Evolutionary conservation across 2,113 vertebrate species (phyloP).

Genomic region (Pelvicachromis taeniatus): DNA sequence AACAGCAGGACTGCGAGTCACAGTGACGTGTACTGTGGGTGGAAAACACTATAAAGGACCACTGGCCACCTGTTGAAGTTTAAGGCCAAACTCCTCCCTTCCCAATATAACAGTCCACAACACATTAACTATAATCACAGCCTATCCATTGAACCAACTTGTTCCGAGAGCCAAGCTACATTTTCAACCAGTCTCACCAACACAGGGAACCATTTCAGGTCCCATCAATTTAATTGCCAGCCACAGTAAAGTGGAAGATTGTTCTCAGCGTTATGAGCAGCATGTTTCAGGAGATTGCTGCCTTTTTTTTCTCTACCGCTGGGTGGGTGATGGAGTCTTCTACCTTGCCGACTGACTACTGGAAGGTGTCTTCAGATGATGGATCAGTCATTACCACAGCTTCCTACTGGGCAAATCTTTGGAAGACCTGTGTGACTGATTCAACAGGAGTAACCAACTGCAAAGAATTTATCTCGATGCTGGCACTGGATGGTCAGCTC

Average conservation of each 20-base stretch:
- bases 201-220: not conserved
- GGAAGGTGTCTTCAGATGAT: conserved; percentile 90
- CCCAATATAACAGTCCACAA: conserved; percentile 54
- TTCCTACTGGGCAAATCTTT: conserved; percentile 90
- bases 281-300: conserved; percentile 83
- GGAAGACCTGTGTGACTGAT: conserved; percentile 94
- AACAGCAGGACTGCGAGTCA: not conserved
- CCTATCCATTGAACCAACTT: conserved; percentile 23
- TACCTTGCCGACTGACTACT: conserved; percentile 90
- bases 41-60: not conserved
- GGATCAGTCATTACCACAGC: conserved; percentile 95
- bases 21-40: conserved; percentile 7
- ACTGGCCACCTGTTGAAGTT: conserved; percentile 39
- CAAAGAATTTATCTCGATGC: conserved; percentile 92
- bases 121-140: conserved; percentile 67
- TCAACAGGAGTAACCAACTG: conserved; percentile 93
- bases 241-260: not conserved
- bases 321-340: conserved; percentile 90
- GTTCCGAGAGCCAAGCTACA: not conserved
- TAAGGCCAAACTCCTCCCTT: conserved; percentile 60
- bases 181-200: not conserved
- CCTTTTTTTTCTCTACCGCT: conserved; percentile 78
- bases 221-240: not conserved
- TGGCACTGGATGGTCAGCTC: conserved; percentile 90
- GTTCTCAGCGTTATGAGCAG: conserved; percentile 61